phyloP scores from a whole-genome alignment of 2,797 vertebrate species.

The Echiichthys vipera region DNA sequence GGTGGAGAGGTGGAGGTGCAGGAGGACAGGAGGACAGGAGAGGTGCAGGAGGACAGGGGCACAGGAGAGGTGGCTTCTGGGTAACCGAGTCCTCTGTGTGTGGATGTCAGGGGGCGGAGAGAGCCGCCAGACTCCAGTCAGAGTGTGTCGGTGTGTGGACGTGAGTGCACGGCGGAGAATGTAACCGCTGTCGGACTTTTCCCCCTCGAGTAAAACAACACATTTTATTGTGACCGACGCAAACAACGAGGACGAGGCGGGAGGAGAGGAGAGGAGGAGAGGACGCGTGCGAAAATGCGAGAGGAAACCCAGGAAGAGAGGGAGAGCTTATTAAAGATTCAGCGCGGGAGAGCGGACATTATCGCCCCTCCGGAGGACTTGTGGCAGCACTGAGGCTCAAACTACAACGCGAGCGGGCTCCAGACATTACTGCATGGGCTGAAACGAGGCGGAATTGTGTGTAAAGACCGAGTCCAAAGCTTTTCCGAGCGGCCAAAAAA shows the following conservation, averaged over 20 bases:
- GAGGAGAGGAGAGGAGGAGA: too few species aligned
- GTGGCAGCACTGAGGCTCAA: constrained; percentile 60
- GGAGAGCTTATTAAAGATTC: constrained; percentile 65
- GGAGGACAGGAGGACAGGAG: neutral
- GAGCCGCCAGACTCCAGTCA: constrained; percentile 47
- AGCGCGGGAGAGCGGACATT: constrained; percentile 70
- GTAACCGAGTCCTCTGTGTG: constrained; percentile 75
- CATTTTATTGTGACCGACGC: neutral
- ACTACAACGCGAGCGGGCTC: constrained; percentile 32
- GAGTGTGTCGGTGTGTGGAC: constrained; percentile 59
- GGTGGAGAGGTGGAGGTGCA: too few species aligned
- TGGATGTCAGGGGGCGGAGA: constrained; percentile 78
- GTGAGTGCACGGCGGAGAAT: constrained; percentile 45
- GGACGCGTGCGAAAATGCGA: constrained; percentile 65
- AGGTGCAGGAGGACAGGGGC: neutral
- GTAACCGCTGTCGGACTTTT: constrained; percentile 52
- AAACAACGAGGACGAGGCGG: neutral
- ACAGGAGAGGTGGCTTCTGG: too few species aligned
- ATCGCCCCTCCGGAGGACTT: constrained; percentile 50
- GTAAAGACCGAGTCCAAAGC: constrained; percentile 26
- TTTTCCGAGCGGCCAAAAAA: constrained; percentile 54
- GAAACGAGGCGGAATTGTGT: constrained; percentile 44
- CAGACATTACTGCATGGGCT: constrained; percentile 57
- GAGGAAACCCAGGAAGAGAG: constrained; percentile 60
- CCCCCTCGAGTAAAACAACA: constrained; percentile 9